Evolutionary conservation across 1,140 invertebrate species (phyloP).

Genomic region (Drosophila tristis): DNA sequence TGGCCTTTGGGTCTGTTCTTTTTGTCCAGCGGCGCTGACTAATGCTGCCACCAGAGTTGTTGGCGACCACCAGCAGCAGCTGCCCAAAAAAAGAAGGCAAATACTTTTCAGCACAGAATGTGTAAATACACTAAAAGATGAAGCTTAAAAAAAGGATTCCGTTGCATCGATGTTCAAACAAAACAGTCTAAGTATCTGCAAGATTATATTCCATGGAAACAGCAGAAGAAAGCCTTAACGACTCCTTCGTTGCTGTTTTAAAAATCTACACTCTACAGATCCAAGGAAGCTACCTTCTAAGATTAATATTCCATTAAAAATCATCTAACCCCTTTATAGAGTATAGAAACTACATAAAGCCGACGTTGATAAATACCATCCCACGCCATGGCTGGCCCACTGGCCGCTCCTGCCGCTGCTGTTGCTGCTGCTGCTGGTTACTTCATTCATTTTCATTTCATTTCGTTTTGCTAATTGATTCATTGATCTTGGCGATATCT

Average conservation of each 20-base stretch:
- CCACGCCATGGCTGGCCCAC: constrained; percentile 62
- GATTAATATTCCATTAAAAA: not conserved
- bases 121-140: no score
- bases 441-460: constrained; percentile 71
- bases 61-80: constrained; percentile 29
- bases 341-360: constrained; percentile 31
- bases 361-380: constrained; percentile 81
- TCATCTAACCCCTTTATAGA: not conserved
- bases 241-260: no score
- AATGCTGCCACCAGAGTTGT: constrained; percentile 75
- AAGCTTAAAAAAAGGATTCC: no score
- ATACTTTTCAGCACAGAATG: not conserved
- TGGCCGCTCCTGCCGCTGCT: constrained; percentile 9
- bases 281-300: no score
- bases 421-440: constrained; percentile 36
- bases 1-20: constrained; percentile 26
- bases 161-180: no score
- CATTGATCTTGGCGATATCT: constrained; percentile 79
- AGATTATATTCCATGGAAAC: no score
- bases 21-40: constrained; percentile 67
- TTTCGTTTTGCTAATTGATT: constrained; percentile 80
- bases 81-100: constrained; percentile 9
- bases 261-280: no score
- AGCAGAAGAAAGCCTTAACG: no score
- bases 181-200: no score